A percentile compares a stretch with the other conserved stretches of the same genome.
Evolutionary conservation across 1,140 invertebrate species (phyloP).

Genomic region (Apis dorsata): DNA sequence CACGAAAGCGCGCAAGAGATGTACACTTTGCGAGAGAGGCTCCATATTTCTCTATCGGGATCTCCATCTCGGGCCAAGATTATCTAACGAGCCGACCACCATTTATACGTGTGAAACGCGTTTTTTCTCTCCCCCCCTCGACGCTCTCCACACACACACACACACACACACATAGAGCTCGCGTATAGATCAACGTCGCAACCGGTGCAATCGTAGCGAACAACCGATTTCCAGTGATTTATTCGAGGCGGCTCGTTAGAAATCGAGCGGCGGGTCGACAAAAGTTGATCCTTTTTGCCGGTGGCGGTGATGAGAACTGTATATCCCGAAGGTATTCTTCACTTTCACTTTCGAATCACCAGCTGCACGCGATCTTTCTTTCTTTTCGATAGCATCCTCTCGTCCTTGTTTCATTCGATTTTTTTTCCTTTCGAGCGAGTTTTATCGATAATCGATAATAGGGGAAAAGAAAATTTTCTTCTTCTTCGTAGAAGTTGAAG

Average conservation of each 20-base stretch:
- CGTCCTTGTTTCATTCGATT: no score
- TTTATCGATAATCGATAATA: constrained; percentile 32
- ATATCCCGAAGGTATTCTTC: constrained; percentile 59
- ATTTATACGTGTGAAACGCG: constrained; percentile 14
- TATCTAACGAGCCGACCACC: constrained; percentile 31
- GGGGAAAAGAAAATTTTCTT: background rate
- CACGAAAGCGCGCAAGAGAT: background rate
- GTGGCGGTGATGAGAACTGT: constrained; percentile 59
- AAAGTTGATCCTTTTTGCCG: constrained; percentile 56
- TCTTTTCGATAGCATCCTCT: no score
- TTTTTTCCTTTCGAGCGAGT: background rate
- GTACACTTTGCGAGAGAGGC: constrained; percentile 7
- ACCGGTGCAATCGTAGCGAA: background rate
- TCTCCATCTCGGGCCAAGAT: constrained; percentile 28
- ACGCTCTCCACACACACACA: no score
- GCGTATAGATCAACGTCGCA: constrained; percentile 50
- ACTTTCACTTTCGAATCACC: constrained; percentile 63
- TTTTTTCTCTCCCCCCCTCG: background rate
- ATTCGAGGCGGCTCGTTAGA: constrained; percentile 52
- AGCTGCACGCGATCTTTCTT: constrained; percentile 56
- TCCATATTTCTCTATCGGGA: constrained; percentile 49
- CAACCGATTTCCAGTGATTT: constrained; percentile 53
- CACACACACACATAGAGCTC: background rate
- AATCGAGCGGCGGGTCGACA: constrained; percentile 61
- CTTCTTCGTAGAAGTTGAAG: background rate